phyloP scores from a whole-genome alignment of 2,797 vertebrate genomes.

The Erithacus rubecula region DNA sequence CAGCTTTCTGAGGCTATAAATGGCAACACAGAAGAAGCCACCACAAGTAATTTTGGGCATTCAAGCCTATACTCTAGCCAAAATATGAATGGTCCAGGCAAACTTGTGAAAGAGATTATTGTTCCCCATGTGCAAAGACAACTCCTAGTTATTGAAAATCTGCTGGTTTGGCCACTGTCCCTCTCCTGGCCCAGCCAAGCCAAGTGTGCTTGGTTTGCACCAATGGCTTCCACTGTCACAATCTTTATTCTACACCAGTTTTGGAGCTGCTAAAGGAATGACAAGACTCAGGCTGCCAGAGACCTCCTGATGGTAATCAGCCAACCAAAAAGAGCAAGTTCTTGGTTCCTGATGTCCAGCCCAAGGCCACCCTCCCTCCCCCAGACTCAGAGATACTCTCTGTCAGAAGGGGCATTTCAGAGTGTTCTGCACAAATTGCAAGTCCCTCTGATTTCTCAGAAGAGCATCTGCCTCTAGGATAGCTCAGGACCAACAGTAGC shows the following conservation, averaged over 20 bases:
- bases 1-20: not conserved
- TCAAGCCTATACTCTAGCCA: not conserved
- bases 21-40: not conserved
- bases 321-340: not conserved
- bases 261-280: not conserved
- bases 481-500: not conserved
- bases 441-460: not conserved
- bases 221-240: fast-evolving
- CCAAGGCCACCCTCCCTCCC: not conserved
- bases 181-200: not conserved
- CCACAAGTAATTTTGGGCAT: not conserved
- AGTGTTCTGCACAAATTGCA: not conserved
- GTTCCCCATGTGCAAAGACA: not conserved
- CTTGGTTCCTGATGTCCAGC: not conserved
- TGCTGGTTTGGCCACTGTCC: not conserved
- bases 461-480: slow-evolving; percentile 2
- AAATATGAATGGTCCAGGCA: not conserved
- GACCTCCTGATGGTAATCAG: not conserved
- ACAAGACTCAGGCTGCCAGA: not conserved
- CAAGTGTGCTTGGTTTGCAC: fast-evolving
- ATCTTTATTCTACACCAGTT: not conserved
- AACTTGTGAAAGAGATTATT: not conserved
- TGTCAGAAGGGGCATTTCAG: not conserved
- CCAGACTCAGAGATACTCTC: not conserved
- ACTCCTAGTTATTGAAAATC: not conserved